Evolutionary conservation across 2,113 vertebrate species (phyloP).

Genomic region (Neomonachus schauinslandi): DNA sequence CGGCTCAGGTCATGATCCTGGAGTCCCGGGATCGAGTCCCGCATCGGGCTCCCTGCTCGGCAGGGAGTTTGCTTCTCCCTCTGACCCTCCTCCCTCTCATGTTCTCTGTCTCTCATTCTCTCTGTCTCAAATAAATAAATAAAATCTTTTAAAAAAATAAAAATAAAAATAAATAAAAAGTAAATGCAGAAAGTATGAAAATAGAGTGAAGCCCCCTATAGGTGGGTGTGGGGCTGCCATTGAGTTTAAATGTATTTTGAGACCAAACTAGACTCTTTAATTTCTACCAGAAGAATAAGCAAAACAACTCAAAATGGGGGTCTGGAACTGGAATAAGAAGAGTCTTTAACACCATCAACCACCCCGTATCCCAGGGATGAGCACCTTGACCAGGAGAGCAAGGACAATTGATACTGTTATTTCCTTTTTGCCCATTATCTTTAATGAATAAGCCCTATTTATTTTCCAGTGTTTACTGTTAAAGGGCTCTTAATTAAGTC

Average conservation of each 20-base stretch:
- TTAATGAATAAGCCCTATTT: neutral
- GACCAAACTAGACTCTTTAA: neutral
- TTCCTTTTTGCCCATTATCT: neutral
- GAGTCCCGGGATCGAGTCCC: no score
- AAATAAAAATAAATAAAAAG: slow-evolving; percentile 34
- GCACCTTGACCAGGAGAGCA: neutral
- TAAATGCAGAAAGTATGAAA: neutral
- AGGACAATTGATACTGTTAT: neutral
- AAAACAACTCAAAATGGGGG: neutral
- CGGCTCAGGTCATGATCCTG: no score
- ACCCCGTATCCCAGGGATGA: neutral
- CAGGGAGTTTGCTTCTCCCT: no score
- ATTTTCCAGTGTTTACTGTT: neutral
- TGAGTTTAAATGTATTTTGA: neutral
- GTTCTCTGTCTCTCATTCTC: no score
- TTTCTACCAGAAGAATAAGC: neutral
- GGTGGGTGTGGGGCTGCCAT: neutral
- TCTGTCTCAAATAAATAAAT: no score
- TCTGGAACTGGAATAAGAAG: neutral
- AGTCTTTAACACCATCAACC: neutral
- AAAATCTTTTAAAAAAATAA: no score
- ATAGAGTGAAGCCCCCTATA: neutral
- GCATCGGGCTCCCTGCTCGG: no score
- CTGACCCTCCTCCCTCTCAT: no score
- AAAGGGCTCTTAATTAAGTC: neutral